phyloP scores from a whole-genome alignment of 2,113 vertebrate species.

The Rhabdornis inornatus region DNA sequence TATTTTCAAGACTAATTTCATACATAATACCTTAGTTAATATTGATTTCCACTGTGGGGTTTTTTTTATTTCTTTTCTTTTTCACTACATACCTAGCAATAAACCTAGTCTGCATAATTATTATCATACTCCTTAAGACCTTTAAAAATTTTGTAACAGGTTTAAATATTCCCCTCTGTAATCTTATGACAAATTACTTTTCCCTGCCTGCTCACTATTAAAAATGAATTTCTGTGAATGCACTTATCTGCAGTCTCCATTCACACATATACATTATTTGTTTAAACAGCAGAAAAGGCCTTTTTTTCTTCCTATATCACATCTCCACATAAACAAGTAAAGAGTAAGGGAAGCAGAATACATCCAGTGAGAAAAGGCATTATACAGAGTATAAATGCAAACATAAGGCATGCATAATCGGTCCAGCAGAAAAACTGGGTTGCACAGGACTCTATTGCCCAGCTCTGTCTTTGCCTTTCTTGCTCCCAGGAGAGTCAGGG shows the following conservation, averaged over 20 bases:
- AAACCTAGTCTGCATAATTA: background rate
- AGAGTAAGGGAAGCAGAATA: background rate
- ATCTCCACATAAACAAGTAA: background rate
- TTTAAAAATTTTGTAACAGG: background rate
- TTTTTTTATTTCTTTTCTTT: background rate
- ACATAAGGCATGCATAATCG: background rate
- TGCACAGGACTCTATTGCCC: background rate
- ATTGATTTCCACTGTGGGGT: background rate
- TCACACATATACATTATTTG: background rate
- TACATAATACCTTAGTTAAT: conserved; percentile 33
- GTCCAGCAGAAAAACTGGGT: background rate
- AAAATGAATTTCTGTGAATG: background rate
- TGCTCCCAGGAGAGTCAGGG: background rate
- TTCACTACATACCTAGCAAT: background rate
- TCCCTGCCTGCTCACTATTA: background rate
- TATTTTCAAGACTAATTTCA: background rate
- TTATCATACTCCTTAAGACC: background rate
- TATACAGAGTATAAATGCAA: background rate
- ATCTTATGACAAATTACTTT: background rate
- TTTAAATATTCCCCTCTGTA: background rate
- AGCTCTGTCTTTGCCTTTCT: rapidly evolving
- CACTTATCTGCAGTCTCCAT: background rate
- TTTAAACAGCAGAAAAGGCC: background rate
- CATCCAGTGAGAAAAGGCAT: background rate
- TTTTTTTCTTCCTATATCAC: background rate